Base-by-base conservation (phyloP, 2,113 vertebrate species). In the Platysternon megacephalum region DNA sequence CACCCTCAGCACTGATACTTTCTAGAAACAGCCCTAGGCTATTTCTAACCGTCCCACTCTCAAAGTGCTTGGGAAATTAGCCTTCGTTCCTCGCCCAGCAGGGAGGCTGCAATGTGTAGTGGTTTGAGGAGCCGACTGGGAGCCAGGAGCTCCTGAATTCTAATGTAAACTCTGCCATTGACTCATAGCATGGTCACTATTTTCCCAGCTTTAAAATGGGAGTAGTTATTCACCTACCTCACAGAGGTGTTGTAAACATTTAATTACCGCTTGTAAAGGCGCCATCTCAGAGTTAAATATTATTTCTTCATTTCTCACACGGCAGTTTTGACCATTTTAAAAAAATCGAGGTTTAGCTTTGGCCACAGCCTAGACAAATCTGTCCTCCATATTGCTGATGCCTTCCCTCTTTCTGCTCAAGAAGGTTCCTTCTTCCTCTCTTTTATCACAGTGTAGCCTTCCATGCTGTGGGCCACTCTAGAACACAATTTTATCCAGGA, bases 21-120 rank as follows among this genome's bases (percentile, higher is more conserved):
- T 93, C 84, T 87, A 76, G 84, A 91, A 93, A 91, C 46, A 84
- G 84, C 93, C 46, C 2, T 32, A 82, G 94, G 95, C 89, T 95
- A 92, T 92, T 97, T 93, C 90, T 92, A 95, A 86, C 79, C 81
- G 91, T 94, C 86, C 44, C 82, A 76, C 87, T 94, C 79, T 94
- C 90, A 12, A 92, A 95, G 91, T 0, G 0, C 86, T 93, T 86
- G 84, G 90, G 95, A 95, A 96, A 95, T 91, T 94, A 89, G 85
- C 46, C 93, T 7, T 19, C 84, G 97, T 93, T 86, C 93, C 82
- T 92, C 87, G 95, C 82, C 65, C 35, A 48, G 56, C 56, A 39
- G 80, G 84, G 53, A 95, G 48, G 78, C 89, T 87, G 79, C 79
- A 72, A 84, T 0, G 10, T 44, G 11, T 6, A 0, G 2, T 0